phyloP scores from a whole-genome alignment of 2,113 vertebrate genomes.

The Eleginops maclovinus region DNA sequence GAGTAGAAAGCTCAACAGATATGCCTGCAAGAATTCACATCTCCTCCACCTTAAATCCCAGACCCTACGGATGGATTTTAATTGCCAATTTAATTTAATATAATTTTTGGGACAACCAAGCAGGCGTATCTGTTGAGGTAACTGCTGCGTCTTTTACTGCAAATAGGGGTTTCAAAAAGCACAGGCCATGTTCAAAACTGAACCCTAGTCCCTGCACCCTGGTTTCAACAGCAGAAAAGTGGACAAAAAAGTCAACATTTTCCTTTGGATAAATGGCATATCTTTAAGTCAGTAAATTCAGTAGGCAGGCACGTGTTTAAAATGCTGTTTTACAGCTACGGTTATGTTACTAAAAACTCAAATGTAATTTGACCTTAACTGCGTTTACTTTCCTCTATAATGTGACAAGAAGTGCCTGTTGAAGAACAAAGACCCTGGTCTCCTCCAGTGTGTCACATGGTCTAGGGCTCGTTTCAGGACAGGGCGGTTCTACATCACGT shows the following conservation, averaged over 20 bases:
- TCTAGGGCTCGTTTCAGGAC: slow-evolving; percentile 55
- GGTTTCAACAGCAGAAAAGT: slow-evolving; percentile 36
- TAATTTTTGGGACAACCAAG: slow-evolving; percentile 8
- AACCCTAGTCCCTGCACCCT: slow-evolving; percentile 29
- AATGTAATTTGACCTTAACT: slow-evolving; percentile 46
- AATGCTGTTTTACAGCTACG: slow-evolving; percentile 21
- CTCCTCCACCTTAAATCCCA: neutral
- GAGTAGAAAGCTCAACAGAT: slow-evolving; percentile 67
- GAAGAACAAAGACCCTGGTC: slow-evolving; percentile 54
- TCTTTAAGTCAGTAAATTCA: slow-evolving; percentile 60
- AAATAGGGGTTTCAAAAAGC: slow-evolving; percentile 83
- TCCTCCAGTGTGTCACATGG: slow-evolving; percentile 70
- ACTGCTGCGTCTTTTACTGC: slow-evolving; percentile 91
- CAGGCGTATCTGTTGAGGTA: slow-evolving; percentile 90
- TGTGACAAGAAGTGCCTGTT: slow-evolving; percentile 58
- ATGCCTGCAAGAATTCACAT: slow-evolving; percentile 43
- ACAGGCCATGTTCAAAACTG: slow-evolving; percentile 40
- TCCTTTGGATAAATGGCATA: slow-evolving; percentile 22
- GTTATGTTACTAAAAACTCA: slow-evolving; percentile 26
- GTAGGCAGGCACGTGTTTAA: slow-evolving; percentile 68
- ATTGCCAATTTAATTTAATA: slow-evolving; percentile 8
- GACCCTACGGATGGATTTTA: neutral
- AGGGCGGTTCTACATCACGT: slow-evolving; percentile 63
- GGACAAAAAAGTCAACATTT: neutral
- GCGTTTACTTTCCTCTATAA: slow-evolving; percentile 34